Conservation (phyloP, 2,888 invertebrate species). For the Isoperla grammatica region DNA sequence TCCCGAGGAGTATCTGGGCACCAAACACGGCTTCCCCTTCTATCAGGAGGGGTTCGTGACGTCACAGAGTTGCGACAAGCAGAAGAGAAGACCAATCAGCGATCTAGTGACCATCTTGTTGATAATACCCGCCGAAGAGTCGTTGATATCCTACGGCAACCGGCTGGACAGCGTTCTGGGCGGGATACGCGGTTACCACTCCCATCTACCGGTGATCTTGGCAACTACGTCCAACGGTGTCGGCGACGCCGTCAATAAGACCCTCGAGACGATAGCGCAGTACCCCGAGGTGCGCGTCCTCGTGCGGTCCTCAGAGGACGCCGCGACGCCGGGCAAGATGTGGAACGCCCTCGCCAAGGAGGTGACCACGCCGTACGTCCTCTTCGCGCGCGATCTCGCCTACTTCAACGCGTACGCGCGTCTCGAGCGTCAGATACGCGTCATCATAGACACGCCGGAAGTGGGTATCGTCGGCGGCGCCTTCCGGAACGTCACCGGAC, state of each 20-base stretch:
- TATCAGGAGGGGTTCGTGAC: slow-evolving; percentile 30
- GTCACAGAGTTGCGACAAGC: slow-evolving; percentile 12
- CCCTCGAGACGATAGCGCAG: background rate
- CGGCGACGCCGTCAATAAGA: slow-evolving; percentile 11
- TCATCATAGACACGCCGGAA: slow-evolving; percentile 30
- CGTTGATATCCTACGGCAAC: background rate
- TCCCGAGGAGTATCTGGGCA: slow-evolving; percentile 23
- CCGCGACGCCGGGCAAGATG: slow-evolving; percentile 28
- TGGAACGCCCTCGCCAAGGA: slow-evolving; percentile 33
- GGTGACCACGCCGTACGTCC: slow-evolving; percentile 36
- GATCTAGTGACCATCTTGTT: slow-evolving; percentile 25
- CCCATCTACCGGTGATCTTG: slow-evolving; percentile 21
- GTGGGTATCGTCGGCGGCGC: slow-evolving; percentile 36
- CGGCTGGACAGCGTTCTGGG: slow-evolving; percentile 22
- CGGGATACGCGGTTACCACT: slow-evolving; percentile 26
- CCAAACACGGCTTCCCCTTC: slow-evolving; percentile 28
- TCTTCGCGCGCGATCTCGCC: slow-evolving; percentile 34
- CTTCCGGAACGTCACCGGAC: slow-evolving; percentile 33
- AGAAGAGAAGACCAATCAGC: slow-evolving; percentile 24
- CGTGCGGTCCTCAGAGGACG: background rate
- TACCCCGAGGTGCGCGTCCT: slow-evolving; percentile 8
- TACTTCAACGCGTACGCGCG: slow-evolving; percentile 34
- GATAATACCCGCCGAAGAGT: slow-evolving; percentile 16
- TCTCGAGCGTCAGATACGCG: slow-evolving; percentile 36
- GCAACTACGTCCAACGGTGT: slow-evolving; percentile 19